phyloP scores from a whole-genome alignment of 2,888 invertebrate species.

The Stenodema calcarata region DNA sequence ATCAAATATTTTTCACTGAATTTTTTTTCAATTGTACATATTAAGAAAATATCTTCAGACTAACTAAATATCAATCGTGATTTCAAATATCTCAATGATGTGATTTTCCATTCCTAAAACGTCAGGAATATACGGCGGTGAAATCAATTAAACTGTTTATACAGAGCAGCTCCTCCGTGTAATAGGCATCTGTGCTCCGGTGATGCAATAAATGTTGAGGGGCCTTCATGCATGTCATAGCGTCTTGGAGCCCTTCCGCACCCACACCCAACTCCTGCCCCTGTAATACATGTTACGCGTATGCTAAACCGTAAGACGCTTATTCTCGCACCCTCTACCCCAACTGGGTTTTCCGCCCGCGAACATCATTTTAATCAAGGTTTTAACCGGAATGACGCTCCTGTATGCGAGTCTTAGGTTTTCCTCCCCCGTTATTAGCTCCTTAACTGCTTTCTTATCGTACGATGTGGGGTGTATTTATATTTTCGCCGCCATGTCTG shows the following conservation, averaged over 20 bases:
- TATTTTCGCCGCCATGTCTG: background rate
- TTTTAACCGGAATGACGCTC: conserved; percentile 41
- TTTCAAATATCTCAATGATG: too few species aligned
- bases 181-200: conserved; percentile 26
- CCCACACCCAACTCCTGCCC: background rate
- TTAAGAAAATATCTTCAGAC: too few species aligned
- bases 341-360: background rate
- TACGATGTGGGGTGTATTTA: background rate
- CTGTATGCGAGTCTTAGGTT: conserved; percentile 6
- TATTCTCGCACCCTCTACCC: conserved; percentile 13
- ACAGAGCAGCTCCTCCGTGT: conserved; percentile 46
- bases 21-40: too few species aligned
- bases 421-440: conserved; percentile 39
- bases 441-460: conserved; percentile 16
- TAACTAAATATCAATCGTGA: too few species aligned
- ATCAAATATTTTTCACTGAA: too few species aligned
- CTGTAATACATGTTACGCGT: conserved; percentile 50
- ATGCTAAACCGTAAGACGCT: conserved; percentile 53
- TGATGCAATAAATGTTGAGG: conserved; percentile 46
- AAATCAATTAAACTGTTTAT: conserved; percentile 48
- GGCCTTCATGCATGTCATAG: conserved; percentile 42
- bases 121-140: background rate
- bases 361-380: conserved; percentile 52
- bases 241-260: background rate
- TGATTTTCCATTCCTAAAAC: background rate